Percentiles rank a stretch among this genome's conserved stretches.
Evolutionary conservation across 1,140 invertebrate species (phyloP).

Genomic region (Pogonus chalceus): DNA sequence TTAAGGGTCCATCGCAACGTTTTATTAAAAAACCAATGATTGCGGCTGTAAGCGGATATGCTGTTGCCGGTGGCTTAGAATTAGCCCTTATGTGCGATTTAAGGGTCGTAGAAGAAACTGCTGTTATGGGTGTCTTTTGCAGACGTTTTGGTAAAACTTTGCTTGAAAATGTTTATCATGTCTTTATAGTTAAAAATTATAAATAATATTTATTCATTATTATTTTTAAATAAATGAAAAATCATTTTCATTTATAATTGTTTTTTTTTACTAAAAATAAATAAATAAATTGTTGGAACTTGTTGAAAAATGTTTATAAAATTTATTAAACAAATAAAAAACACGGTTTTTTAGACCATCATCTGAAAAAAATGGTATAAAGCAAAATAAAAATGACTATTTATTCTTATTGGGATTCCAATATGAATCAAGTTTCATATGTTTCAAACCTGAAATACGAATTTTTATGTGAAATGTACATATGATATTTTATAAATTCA

Average conservation of each 20-base stretch:
- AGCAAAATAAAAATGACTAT: too few relatives aligned
- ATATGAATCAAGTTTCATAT: too few relatives aligned
- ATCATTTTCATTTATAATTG: not conserved
- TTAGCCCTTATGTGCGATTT: conserved; percentile 85
- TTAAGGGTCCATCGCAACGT: conserved; percentile 50
- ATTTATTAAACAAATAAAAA: too few relatives aligned
- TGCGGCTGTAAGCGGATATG: conserved; percentile 77
- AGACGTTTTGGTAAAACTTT: conserved; percentile 62
- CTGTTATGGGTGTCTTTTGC: conserved; percentile 72
- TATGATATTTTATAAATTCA: too few relatives aligned
- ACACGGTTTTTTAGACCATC: too few relatives aligned
- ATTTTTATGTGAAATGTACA: too few relatives aligned
- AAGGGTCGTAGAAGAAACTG: conserved; percentile 73
- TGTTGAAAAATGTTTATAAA: too few relatives aligned
- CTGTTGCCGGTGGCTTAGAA: conserved; percentile 81
- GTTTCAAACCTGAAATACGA: too few relatives aligned
- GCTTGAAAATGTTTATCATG: not conserved
- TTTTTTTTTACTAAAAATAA: not conserved
- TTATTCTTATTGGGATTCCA: too few relatives aligned
- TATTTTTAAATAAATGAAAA: not conserved
- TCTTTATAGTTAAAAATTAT: not conserved
- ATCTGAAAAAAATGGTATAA: too few relatives aligned
- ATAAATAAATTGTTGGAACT: not conserved
- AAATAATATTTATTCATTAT: too few relatives aligned
- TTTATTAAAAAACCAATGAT: conserved; percentile 73